phyloP scores from a whole-genome alignment of 92 coral and sea anemone species.

The Epizoanthus illoricatus region DNA sequence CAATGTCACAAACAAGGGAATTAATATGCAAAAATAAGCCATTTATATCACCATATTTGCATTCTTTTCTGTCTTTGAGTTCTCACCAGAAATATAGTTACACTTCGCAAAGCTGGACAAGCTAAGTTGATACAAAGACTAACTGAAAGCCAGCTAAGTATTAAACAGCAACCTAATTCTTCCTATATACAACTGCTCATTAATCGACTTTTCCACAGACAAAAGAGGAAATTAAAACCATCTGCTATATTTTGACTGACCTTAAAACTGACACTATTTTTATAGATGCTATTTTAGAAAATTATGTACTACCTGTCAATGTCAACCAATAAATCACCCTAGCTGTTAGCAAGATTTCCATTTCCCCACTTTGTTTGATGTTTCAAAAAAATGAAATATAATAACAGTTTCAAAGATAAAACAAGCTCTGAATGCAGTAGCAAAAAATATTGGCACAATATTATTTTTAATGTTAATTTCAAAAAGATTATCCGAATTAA shows the following conservation, averaged over 20 bases:
- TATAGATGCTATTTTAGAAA: background rate
- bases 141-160: background rate
- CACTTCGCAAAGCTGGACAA: no score
- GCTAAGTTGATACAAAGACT: no score
- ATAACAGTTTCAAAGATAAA: no score
- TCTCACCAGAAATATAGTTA: background rate
- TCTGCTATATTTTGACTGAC: conserved; percentile 3
- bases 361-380: no score
- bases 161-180: background rate
- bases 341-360: no score
- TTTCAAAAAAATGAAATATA: no score
- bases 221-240: background rate
- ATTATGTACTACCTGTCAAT: no score
- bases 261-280: background rate
- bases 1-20: background rate
- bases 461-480: no score
- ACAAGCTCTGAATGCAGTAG: no score
- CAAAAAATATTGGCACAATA: no score
- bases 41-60: background rate
- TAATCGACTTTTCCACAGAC: background rate
- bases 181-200: background rate
- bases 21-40: background rate
- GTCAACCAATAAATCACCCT: no score
- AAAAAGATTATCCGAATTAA: no score
- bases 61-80: background rate